A percentile compares a stretch with the other conserved stretches of the same genome.
These are phyloP conservation scores for Philhelius pedissequus DNA, from an alignment of 2,888 invertebrate genomes.

Conservation along the genomic window DNA sequence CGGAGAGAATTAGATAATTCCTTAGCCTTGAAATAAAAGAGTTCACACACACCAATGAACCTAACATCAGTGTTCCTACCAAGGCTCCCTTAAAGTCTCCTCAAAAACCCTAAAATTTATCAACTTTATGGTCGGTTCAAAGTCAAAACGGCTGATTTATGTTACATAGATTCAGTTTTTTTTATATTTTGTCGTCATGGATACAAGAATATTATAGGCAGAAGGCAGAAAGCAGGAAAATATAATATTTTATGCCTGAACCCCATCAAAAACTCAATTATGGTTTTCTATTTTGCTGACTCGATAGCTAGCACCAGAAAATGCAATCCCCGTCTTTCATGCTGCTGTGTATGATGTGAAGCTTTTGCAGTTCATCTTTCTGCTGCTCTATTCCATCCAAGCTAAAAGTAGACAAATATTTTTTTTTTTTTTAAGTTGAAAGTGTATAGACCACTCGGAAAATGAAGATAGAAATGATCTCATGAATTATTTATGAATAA, in stretches of 20 bases:
- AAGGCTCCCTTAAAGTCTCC: too few species aligned
- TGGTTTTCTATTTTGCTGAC: constrained; percentile 55
- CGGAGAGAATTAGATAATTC: too few species aligned
- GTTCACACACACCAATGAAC: constrained; percentile 64
- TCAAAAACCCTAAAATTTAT: constrained; percentile 51
- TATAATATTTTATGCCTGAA: not conserved
- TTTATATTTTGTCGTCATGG: not conserved
- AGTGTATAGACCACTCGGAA: constrained; percentile 28
- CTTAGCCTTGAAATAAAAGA: constrained; percentile 55
- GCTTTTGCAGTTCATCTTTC: constrained; percentile 22
- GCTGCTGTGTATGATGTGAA: not conserved
- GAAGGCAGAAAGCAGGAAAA: not conserved
- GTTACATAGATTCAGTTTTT: not conserved
- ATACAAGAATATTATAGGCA: not conserved
- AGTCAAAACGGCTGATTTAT: constrained; percentile 61
- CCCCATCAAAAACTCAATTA: constrained; percentile 55
- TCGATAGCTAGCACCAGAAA: constrained; percentile 41
- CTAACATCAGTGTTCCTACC: too few species aligned
- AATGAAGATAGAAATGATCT: constrained; percentile 58
- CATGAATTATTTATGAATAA: constrained; percentile 68
- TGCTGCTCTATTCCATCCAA: constrained; percentile 8
- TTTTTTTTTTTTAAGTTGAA: not conserved
- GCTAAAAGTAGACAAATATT: constrained; percentile 49
- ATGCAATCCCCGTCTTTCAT: constrained; percentile 38
- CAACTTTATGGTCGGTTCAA: constrained; percentile 48